phyloP scores from a whole-genome alignment of 2,113 vertebrate genomes.

The Natator depressus region DNA sequence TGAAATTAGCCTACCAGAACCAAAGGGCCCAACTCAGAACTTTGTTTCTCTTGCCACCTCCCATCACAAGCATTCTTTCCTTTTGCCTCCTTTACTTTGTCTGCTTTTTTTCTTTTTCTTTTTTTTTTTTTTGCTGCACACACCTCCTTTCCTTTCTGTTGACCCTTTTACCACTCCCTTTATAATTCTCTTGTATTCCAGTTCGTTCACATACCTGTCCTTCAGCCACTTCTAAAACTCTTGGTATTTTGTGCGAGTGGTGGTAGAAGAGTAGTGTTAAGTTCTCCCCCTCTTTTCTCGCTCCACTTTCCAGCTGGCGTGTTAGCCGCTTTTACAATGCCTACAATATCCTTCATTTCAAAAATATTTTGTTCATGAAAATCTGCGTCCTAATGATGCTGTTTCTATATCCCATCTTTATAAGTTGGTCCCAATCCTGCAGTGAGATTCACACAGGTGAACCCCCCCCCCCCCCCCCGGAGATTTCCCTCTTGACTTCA shows the following conservation, averaged over 20 bases:
- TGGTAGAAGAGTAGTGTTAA: background rate
- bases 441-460: background rate
- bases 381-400: background rate
- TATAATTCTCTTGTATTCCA: background rate
- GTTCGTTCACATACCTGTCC: background rate
- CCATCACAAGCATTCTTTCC: background rate
- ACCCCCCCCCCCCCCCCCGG: accelerated
- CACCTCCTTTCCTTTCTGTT: background rate
- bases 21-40: background rate
- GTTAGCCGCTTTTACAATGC: background rate
- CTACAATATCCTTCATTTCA: background rate
- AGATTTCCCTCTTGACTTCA: background rate
- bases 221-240: background rate
- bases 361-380: background rate
- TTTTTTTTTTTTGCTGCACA: background rate
- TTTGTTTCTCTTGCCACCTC: background rate
- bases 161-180: background rate
- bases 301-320: background rate
- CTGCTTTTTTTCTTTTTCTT: background rate
- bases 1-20: background rate
- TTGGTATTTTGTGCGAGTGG: background rate
- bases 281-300: background rate
- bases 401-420: background rate
- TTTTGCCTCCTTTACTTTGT: background rate
- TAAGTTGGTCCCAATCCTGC: background rate